A percentile compares a stretch with the other conserved stretches of the same genome.
These are phyloP conservation scores for Macrocentrus cingulum DNA, from an alignment of 1,140 invertebrate genomes.

Conservation along the genomic window DNA sequence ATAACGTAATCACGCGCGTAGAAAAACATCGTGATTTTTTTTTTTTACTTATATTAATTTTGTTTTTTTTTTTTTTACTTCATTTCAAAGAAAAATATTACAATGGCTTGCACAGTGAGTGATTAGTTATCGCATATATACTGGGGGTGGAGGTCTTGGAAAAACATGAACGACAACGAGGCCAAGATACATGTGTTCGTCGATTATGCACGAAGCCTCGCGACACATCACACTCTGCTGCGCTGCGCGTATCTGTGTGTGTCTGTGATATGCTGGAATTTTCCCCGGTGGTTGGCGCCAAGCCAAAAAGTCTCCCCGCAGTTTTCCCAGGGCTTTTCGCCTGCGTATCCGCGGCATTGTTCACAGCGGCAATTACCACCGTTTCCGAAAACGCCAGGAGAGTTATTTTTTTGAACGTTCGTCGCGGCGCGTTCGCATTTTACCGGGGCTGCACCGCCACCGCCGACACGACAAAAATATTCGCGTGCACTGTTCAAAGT, in stretches of 20 bases:
- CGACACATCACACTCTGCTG: constrained; percentile 3
- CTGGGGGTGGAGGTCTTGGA: neutral
- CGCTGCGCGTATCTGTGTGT: neutral
- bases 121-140: no score
- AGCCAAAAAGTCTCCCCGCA: constrained; percentile 13
- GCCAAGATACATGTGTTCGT: constrained; percentile 18
- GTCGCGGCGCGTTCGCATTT: no score
- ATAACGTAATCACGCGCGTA: no score
- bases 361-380: constrained; percentile 22
- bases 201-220: constrained; percentile 20
- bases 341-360: constrained; percentile 19
- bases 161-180: constrained; percentile 1
- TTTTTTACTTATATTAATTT: no score
- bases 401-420: constrained; percentile 10
- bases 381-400: constrained; percentile 17
- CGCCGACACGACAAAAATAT: no score
- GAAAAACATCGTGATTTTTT: no score
- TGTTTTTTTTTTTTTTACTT: no score
- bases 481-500: no score
- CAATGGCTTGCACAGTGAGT: no score
- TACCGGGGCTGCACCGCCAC: no score
- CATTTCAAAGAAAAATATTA: no score
- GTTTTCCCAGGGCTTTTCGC: constrained; percentile 10
- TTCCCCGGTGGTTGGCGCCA: neutral
- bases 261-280: neutral